Percentiles rank a stretch among this genome's conserved stretches.
Conservation (phyloP, 2,797 vertebrate genomes). For the Prunella strophiata region DNA sequence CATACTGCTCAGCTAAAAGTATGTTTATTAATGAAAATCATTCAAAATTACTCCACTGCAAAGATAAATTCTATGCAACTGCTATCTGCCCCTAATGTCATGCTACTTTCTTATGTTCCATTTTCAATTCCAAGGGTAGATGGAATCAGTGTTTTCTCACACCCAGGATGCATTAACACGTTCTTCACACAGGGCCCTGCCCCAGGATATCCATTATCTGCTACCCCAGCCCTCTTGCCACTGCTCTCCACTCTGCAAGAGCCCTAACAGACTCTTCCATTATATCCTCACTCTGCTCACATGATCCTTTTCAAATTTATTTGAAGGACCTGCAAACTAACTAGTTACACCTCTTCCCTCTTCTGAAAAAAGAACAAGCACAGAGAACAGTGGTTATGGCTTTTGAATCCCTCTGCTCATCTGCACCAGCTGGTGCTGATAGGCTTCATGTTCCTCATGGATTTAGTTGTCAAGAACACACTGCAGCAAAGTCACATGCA, state of each 20-base stretch:
- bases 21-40: neutral
- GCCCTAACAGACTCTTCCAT: neutral
- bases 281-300: neutral
- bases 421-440: neutral
- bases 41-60: neutral
- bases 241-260: neutral
- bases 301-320: neutral
- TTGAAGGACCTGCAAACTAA: neutral
- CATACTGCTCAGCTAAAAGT: neutral
- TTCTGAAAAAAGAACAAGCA: neutral
- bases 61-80: neutral
- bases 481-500: neutral
- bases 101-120: neutral
- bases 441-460: neutral
- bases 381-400: neutral
- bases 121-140: neutral
- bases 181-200: neutral
- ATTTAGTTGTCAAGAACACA: neutral
- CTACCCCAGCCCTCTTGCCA: neutral
- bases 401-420: neutral
- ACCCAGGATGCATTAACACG: neutral
- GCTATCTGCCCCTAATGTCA: neutral
- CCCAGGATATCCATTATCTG: neutral
- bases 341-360: neutral
- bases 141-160: neutral